Evolutionary conservation across 2,888 invertebrate genomes (phyloP).

Genomic region (Globia sparganii): DNA sequence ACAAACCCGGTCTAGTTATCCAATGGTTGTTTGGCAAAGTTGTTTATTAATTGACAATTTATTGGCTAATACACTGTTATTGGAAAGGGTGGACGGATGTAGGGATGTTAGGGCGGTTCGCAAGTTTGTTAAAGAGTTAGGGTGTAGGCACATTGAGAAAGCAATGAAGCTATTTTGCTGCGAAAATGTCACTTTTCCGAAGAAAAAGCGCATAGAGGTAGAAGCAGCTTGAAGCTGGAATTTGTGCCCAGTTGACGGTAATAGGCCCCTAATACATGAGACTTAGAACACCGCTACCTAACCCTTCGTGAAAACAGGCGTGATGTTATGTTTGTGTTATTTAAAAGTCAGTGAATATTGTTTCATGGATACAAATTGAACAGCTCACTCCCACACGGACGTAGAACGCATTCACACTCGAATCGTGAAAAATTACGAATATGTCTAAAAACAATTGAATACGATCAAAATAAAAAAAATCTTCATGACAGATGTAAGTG

Average conservation of each 20-base stretch:
- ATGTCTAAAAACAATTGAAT: not conserved
- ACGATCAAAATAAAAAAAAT: not conserved
- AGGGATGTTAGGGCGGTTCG: slow-evolving; percentile 11
- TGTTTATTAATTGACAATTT: slow-evolving; percentile 70
- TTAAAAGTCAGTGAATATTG: not conserved
- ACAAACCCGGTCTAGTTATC: slow-evolving; percentile 30
- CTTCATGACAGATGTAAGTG: not conserved
- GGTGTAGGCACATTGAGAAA: not conserved
- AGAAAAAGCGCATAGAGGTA: not conserved
- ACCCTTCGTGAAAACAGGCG: not conserved
- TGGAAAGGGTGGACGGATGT: slow-evolving; percentile 50
- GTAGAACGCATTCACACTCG: no score
- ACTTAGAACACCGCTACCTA: not conserved
- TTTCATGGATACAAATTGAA: not conserved
- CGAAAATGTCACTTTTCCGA: not conserved
- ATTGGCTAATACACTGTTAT: slow-evolving; percentile 64
- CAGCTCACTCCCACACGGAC: not conserved
- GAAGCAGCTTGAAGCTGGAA: not conserved
- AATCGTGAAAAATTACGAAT: not conserved
- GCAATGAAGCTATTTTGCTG: not conserved
- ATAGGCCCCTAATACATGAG: not conserved
- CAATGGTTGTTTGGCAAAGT: slow-evolving; percentile 54
- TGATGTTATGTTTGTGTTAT: not conserved
- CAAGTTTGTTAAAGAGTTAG: slow-evolving; percentile 10
- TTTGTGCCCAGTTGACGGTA: not conserved